These are phyloP conservation scores for Idaea dimidiata DNA, from an alignment of 2,888 invertebrate genomes.

Conservation along the genomic window DNA sequence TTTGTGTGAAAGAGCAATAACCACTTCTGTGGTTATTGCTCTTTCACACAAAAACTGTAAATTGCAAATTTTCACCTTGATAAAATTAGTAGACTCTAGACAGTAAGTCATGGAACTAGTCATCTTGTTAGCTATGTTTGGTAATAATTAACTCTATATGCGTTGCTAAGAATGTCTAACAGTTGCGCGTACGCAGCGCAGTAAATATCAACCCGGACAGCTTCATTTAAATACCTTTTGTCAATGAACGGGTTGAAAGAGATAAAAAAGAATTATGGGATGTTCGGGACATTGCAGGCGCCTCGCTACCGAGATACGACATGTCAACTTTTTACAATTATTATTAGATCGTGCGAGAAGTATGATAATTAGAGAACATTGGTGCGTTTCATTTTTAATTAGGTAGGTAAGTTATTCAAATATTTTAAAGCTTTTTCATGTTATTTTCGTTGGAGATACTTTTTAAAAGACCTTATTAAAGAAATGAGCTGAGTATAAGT, in stretches of 20 bases:
- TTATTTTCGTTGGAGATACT: no score
- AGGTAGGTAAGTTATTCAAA: not conserved
- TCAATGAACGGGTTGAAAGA: slow-evolving; percentile 78
- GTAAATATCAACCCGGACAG: slow-evolving; percentile 76
- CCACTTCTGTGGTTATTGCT: no score
- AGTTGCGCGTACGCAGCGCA: slow-evolving; percentile 60
- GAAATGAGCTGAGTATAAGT: no score
- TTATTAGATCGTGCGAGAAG: slow-evolving; percentile 65
- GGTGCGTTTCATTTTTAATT: not conserved
- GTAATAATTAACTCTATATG: slow-evolving; percentile 48
- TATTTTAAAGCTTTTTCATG: not conserved
- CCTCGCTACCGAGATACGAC: slow-evolving; percentile 52
- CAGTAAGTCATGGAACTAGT: no score
- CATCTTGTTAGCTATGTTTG: slow-evolving; percentile 35
- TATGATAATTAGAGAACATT: slow-evolving; percentile 67
- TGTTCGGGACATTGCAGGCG: slow-evolving; percentile 11
- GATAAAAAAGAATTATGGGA: slow-evolving; percentile 76
- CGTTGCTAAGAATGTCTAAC: slow-evolving; percentile 56
- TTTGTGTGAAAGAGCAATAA: no score
- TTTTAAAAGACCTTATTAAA: no score
- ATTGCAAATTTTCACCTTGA: no score
- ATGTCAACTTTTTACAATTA: slow-evolving; percentile 47
- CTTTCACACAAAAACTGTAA: no score
- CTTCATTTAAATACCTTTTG: slow-evolving; percentile 81
- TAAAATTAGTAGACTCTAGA: no score